A percentile compares a stretch with the other conserved stretches of the same genome.
Evolutionary conservation across 2,797 vertebrate species (phyloP).

Genomic region (Tachyglossus aculeatus): DNA sequence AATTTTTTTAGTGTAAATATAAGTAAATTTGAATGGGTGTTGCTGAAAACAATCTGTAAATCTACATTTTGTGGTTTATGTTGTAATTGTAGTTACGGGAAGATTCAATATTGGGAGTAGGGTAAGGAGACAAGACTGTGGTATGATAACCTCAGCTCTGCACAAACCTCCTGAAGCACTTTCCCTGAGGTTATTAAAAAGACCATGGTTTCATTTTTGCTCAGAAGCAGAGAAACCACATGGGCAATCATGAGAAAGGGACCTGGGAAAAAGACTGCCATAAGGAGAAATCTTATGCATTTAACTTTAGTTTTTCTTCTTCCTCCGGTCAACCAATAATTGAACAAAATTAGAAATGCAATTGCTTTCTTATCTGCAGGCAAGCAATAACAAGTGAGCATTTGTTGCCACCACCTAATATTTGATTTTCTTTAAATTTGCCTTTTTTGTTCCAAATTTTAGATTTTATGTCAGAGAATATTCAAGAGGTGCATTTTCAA

Average conservation of each 20-base stretch:
- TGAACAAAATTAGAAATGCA: constrained; percentile 67
- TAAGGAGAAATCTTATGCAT: constrained; percentile 67
- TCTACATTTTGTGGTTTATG: constrained; percentile 95
- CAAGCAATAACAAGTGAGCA: constrained; percentile 66
- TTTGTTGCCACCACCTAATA: constrained; percentile 27
- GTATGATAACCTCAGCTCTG: constrained; percentile 87
- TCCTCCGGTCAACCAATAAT: constrained; percentile 74
- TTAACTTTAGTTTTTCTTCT: constrained; percentile 64
- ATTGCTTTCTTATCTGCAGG: constrained; percentile 67
- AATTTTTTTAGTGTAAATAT: constrained; percentile 99
- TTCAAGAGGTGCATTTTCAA: constrained; percentile 32
- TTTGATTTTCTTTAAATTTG: neutral
- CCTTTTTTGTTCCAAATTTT: constrained; percentile 16
- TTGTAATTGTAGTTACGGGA: constrained; percentile 98
- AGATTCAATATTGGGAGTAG: constrained; percentile 98
- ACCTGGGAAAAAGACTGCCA: constrained; percentile 27
- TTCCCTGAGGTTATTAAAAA: constrained; percentile 80
- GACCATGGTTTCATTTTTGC: constrained; percentile 70
- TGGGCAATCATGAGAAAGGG: constrained; percentile 69
- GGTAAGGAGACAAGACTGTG: constrained; percentile 91
- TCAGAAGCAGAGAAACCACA: constrained; percentile 78
- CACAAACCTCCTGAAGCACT: constrained; percentile 79
- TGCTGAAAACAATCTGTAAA: constrained; percentile 94
- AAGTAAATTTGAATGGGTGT: constrained; percentile 98
- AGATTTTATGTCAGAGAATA: constrained; percentile 45